These are phyloP conservation scores for Empidonax alnorum DNA, from an alignment of 2,113 vertebrate genomes.

Conservation along the genomic window DNA sequence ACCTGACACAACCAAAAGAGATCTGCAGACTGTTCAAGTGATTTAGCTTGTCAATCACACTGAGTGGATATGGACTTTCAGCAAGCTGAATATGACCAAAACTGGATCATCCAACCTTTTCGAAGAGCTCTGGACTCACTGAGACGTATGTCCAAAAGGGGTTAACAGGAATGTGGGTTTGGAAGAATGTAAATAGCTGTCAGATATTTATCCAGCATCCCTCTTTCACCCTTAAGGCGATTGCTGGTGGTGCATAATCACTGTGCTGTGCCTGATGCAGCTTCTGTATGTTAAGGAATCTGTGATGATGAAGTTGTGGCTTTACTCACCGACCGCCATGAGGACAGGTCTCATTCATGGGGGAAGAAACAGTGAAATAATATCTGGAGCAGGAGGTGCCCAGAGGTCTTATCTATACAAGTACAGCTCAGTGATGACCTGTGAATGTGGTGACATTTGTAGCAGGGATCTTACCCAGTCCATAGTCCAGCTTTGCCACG, in stretches of 20 bases:
- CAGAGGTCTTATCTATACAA: background rate
- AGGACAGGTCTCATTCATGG: background rate
- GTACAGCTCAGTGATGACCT: background rate
- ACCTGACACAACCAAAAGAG: background rate
- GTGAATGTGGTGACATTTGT: fast-evolving
- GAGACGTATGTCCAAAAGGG: background rate
- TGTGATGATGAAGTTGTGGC: background rate
- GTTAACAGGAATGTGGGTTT: background rate
- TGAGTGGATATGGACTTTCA: background rate
- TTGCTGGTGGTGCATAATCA: background rate
- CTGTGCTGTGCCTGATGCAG: background rate
- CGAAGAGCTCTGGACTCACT: fast-evolving
- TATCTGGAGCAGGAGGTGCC: background rate
- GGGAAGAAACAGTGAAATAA: background rate
- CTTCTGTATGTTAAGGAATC: background rate
- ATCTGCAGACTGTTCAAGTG: fast-evolving
- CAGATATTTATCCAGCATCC: background rate
- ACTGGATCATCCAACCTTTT: background rate
- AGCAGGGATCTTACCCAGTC: background rate
- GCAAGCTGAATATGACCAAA: background rate
- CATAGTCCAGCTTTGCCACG: fast-evolving
- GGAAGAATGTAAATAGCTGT: background rate
- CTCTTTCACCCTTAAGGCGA: background rate
- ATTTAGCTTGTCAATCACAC: background rate
- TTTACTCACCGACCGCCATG: background rate